These are phyloP conservation scores for Hyles euphorbiae DNA, from an alignment of 1,140 invertebrate species.

Conservation along the genomic window DNA sequence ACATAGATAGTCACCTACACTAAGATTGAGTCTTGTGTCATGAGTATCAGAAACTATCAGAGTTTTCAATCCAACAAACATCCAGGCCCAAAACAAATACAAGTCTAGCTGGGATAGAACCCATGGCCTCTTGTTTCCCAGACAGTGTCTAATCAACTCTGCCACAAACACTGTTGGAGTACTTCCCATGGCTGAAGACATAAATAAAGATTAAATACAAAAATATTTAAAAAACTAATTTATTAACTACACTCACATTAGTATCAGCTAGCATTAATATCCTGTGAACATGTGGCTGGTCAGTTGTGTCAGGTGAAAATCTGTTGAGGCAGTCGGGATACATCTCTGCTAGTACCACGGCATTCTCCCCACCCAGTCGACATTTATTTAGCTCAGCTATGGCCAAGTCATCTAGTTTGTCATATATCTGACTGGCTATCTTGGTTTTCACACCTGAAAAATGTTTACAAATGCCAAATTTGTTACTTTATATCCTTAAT, in stretches of 20 bases:
- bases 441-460: constrained; percentile 56
- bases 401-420: constrained; percentile 50
- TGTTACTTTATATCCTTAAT: too few relatives aligned
- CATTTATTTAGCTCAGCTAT: constrained; percentile 35
- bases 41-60: too few relatives aligned
- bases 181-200: too few relatives aligned
- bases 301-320: constrained; percentile 59
- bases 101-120: too few relatives aligned
- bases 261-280: constrained; percentile 68
- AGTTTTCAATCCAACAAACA: too few relatives aligned
- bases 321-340: constrained; percentile 60
- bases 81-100: too few relatives aligned
- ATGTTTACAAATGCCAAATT: background rate
- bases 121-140: too few relatives aligned
- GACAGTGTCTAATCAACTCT: too few relatives aligned
- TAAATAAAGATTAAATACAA: too few relatives aligned
- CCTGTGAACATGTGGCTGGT: constrained; percentile 51
- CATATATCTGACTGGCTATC: constrained; percentile 45
- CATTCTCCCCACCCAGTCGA: constrained; percentile 45
- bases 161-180: too few relatives aligned
- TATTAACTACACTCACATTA: constrained; percentile 37
- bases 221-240: background rate
- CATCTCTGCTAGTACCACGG: constrained; percentile 52
- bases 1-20: too few relatives aligned
- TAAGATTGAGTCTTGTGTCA: too few relatives aligned